phyloP scores from a whole-genome alignment of 1,140 invertebrate genomes.

The Drosophila subpulchrella region DNA sequence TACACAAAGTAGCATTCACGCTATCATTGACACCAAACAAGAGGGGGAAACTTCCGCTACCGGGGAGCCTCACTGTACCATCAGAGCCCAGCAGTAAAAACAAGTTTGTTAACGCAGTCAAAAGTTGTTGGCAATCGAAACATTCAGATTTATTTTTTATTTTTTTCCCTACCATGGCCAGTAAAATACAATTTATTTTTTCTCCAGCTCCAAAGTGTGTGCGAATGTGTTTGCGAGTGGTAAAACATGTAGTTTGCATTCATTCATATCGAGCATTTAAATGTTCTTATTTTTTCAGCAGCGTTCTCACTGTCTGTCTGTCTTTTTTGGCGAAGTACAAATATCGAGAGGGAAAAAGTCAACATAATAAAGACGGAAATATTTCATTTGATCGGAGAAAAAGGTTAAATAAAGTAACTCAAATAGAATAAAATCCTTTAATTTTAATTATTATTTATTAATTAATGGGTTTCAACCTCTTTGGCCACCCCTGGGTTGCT shows the following conservation, averaged over 20 bases:
- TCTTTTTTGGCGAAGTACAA: not conserved
- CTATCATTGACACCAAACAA: slow-evolving; percentile 71
- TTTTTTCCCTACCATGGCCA: not conserved
- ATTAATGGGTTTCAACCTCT: not conserved
- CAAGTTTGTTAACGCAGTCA: slow-evolving; percentile 51
- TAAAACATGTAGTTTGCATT: slow-evolving; percentile 6
- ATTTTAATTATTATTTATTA: not conserved
- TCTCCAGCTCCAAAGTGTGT: not conserved
- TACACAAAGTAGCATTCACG: slow-evolving; percentile 69
- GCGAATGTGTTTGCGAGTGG: not conserved
- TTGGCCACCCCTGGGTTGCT: not conserved
- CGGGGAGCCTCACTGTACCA: slow-evolving; percentile 9
- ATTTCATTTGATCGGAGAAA: not conserved
- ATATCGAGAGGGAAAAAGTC: slow-evolving; percentile 2
- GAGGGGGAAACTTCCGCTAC: slow-evolving; percentile 7
- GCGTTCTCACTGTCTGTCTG: no score
- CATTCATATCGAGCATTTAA: slow-evolving; percentile 18
- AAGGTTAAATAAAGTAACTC: not conserved
- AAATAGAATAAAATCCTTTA: not conserved
- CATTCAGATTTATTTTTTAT: slow-evolving; percentile 8
- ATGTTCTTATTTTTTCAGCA: slow-evolving; percentile 7
- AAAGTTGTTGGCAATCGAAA: slow-evolving; percentile 11
- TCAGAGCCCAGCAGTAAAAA: slow-evolving; percentile 37
- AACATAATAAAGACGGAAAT: not conserved
- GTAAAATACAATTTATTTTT: slow-evolving; percentile 32